Conservation (phyloP, 2,113 vertebrate species). For the Acanthochromis polyacanthus region DNA sequence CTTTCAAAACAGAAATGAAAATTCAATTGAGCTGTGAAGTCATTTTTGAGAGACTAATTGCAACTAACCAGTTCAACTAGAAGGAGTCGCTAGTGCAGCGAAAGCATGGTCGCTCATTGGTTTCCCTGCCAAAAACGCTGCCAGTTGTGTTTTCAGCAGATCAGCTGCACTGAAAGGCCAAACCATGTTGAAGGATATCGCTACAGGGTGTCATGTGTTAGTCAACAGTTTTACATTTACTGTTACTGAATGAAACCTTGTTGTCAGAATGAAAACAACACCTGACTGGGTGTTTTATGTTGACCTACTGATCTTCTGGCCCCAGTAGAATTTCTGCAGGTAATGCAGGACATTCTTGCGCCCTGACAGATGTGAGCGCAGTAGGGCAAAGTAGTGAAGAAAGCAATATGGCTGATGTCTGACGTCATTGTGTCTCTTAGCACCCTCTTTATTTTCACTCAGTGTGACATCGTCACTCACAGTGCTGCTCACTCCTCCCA, state of each 20-base stretch:
- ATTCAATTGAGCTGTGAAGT: not conserved
- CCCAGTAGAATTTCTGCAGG: not conserved
- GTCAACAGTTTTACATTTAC: too few species aligned
- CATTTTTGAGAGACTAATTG: not conserved
- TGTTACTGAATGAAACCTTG: too few species aligned
- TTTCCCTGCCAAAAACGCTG: slow-evolving; percentile 1
- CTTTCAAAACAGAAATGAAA: too few species aligned
- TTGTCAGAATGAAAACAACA: not conserved
- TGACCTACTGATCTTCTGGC: not conserved
- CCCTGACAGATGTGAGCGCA: not conserved
- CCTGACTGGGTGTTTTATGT: not conserved
- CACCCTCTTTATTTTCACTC: slow-evolving; percentile 49
- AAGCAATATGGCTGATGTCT: slow-evolving; percentile 62
- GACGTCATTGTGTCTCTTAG: slow-evolving; percentile 60
- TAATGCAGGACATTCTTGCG: not conserved
- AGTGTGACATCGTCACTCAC: slow-evolving; percentile 51
- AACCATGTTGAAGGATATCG: too few species aligned
- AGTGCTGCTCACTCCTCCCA: slow-evolving; percentile 24
- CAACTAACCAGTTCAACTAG: not conserved
- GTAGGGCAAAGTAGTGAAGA: slow-evolving; percentile 42
- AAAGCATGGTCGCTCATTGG: slow-evolving; percentile 1
- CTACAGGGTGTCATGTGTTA: not conserved
- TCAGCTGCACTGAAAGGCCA: not conserved
- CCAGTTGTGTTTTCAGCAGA: not conserved
- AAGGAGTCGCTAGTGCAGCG: not conserved